These are phyloP conservation scores for Drosophila cyrtoloma DNA, from an alignment of 2,888 invertebrate species.

Conservation along the genomic window DNA sequence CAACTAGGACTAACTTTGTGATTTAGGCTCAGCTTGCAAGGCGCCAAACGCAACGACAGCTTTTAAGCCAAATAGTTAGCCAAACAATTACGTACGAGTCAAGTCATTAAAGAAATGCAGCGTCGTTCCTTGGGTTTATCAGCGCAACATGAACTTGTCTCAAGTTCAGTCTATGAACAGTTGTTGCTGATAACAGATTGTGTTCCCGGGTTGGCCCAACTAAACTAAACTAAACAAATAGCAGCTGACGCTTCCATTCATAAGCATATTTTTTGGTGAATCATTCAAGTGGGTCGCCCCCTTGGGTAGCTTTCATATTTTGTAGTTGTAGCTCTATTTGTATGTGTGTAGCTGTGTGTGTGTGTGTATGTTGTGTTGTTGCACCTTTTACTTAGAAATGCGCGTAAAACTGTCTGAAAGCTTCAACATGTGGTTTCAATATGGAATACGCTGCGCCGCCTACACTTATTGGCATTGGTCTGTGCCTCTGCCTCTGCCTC, in stretches of 20 bases:
- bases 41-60: not conserved
- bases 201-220: slow-evolving; percentile 13
- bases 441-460: slow-evolving; percentile 55
- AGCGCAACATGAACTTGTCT: slow-evolving; percentile 50
- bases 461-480: slow-evolving; percentile 57
- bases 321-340: slow-evolving; percentile 5
- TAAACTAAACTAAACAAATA: slow-evolving; percentile 35
- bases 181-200: slow-evolving; percentile 51
- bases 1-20: slow-evolving; percentile 2
- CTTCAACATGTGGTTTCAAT: slow-evolving; percentile 77
- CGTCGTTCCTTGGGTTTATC: slow-evolving; percentile 22
- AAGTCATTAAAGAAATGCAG: slow-evolving; percentile 9
- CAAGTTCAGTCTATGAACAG: slow-evolving; percentile 44
- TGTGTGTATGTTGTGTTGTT: slow-evolving; percentile 34
- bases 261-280: slow-evolving; percentile 61
- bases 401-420: slow-evolving; percentile 66
- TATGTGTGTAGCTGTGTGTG: not conserved
- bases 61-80: slow-evolving; percentile 9
- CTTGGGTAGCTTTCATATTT: slow-evolving; percentile 34
- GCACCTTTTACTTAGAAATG: slow-evolving; percentile 76
- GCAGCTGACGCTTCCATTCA: slow-evolving; percentile 48
- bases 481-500: slow-evolving; percentile 8
- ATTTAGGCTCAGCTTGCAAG: slow-evolving; percentile 6
- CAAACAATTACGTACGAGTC: slow-evolving; percentile 2
- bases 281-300: slow-evolving; percentile 56